Percentiles rank a stretch among this genome's conserved stretches.
Evolutionary conservation across 2,888 invertebrate genomes (phyloP).

Genomic region (Drosophila quinaria): DNA sequence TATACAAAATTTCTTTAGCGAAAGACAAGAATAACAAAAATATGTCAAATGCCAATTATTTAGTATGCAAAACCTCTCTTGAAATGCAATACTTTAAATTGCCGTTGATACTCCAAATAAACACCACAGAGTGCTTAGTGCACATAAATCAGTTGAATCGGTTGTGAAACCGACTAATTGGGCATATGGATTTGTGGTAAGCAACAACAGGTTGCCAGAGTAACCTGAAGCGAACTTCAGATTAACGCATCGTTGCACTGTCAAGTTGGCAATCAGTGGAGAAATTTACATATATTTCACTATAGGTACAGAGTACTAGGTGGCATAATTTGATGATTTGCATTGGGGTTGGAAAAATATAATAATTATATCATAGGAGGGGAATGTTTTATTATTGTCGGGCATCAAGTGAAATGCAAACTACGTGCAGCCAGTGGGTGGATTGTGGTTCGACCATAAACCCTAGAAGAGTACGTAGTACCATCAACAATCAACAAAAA

Average conservation of each 20-base stretch:
- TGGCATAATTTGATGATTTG: conserved; percentile 35
- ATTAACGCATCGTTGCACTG: conserved; percentile 61
- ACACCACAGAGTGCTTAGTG: conserved; percentile 10
- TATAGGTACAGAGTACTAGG: conserved; percentile 5
- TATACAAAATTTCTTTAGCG: too few relatives aligned
- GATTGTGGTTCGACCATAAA: conserved; percentile 5
- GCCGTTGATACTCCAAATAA: conserved; percentile 22
- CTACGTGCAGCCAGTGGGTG: conserved; percentile 46
- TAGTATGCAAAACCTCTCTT: not conserved
- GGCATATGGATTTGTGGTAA: conserved; percentile 57
- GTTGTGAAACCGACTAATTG: conserved; percentile 52
- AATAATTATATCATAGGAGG: conserved; percentile 49
- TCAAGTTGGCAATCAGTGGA: conserved; percentile 55
- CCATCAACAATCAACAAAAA: not conserved
- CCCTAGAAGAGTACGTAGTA: not conserved
- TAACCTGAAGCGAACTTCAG: conserved; percentile 45
- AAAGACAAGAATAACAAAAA: not conserved
- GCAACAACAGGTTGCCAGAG: conserved; percentile 58
- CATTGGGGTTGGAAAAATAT: conserved; percentile 48
- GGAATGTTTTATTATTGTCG: conserved; percentile 26
- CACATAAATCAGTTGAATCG: conserved; percentile 19
- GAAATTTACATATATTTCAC: conserved; percentile 6
- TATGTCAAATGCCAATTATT: not conserved
- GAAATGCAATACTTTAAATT: not conserved
- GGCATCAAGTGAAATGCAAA: conserved; percentile 48